phyloP scores from a whole-genome alignment of 2,113 vertebrate genomes.

The Nansenia antarctica region DNA sequence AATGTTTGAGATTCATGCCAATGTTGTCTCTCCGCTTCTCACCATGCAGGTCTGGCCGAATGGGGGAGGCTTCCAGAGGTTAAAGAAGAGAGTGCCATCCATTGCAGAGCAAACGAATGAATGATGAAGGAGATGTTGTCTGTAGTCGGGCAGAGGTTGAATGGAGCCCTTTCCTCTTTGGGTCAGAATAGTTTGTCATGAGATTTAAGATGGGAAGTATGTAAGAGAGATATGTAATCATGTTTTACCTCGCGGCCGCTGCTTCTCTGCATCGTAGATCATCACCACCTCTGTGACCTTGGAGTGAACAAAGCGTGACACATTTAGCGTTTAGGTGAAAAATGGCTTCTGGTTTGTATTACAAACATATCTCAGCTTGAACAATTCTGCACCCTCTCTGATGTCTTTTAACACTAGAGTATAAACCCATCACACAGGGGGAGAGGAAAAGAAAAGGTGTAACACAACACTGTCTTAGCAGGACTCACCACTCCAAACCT shows the following conservation, averaged over 20 bases:
- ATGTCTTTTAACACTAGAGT: background rate
- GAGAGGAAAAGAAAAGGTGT: too few relatives aligned
- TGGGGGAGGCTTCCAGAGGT: constrained; percentile 11
- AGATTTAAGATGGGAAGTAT: constrained; percentile 81
- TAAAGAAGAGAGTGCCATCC: constrained; percentile 26
- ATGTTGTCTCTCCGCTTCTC: constrained; percentile 29
- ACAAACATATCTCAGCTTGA: background rate
- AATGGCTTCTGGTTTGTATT: too few relatives aligned
- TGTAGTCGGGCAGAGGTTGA: constrained; percentile 10
- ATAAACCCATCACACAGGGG: background rate
- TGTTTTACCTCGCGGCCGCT: constrained; percentile 99
- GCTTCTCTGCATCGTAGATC: constrained; percentile 99
- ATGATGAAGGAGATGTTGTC: constrained; percentile 7
- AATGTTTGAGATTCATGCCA: constrained; percentile 29
- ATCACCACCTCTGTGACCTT: constrained; percentile 99
- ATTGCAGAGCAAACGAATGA: background rate
- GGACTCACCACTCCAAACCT: constrained; percentile 99
- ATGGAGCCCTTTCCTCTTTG: constrained; percentile 62
- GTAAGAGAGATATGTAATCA: constrained; percentile 82
- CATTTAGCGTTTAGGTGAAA: background rate
- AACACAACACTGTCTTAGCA: background rate
- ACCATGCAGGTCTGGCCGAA: constrained; percentile 23
- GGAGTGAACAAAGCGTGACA: constrained; percentile 72
- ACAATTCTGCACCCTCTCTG: background rate
- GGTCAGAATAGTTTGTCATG: constrained; percentile 93